Evolutionary conservation across 2,113 vertebrate genomes (phyloP), one percentile per base, ranked within the genome.

Genomic region (Silurus meridionalis): DNA sequence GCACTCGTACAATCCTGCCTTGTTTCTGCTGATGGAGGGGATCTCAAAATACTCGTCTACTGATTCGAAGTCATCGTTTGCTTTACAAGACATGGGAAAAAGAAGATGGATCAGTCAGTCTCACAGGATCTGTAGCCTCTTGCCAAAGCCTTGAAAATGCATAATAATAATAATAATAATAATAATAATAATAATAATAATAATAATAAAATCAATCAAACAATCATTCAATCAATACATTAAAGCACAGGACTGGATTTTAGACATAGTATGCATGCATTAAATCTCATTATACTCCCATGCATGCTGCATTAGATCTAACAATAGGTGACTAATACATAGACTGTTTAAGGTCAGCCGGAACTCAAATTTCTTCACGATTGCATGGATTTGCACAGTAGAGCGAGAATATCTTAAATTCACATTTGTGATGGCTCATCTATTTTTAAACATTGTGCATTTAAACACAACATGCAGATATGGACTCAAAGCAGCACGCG

Each of bases 21-120:
- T 95, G 90, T 97, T 95, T 90, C 96, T 95, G 0, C 95, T 95
- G 94, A 99, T 97, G 46, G 96, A 95, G 0, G 95, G 96, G 90
- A 99, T 99, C 92, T 99, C 97, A 94, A 99, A 91, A 92, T 96
- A 97, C 88, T 99, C 97, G 0, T 97, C 97, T 78, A 99, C 97
- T 0, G 97, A 97, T 85, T 95, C 93, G 89, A 97, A 96, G 88
- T 96, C 94, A 71, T 94, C 95, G 0, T 95, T 97, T 99, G 91
- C 78, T 80, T 61, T 61, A 23, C 0, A 94, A 89, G 55, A 90
- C 52, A 66, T 55, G n/a, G 28, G 37, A 37, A 37, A 37, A 75
- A 80, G 60, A 75, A 87, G 15, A 69, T 53, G 50, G 23, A 79
- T 66, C 8, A 86, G 25, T 46, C 6, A 37, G 46, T 71, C 28